Percentiles rank a stretch among this genome's conserved stretches.
These are phyloP conservation scores for Micronycteris hirsuta DNA, from an alignment of 2,113 vertebrate species.

Conservation along the genomic window DNA sequence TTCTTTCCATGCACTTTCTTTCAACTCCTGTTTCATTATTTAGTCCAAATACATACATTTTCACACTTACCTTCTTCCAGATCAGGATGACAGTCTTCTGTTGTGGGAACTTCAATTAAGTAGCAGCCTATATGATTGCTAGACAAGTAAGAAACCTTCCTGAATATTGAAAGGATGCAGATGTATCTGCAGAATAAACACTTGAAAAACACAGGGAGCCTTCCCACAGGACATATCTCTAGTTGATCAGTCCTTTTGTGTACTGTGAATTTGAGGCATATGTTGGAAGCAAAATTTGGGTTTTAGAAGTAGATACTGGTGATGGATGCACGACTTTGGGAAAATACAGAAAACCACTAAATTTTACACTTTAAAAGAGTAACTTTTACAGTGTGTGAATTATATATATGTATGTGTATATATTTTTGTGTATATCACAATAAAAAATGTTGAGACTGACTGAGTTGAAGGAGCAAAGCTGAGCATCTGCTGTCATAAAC, in stretches of 20 bases:
- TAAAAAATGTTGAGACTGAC: neutral
- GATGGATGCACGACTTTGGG: neutral
- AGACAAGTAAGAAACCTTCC: neutral
- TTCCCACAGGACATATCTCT: neutral
- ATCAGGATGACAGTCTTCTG: constrained; percentile 56
- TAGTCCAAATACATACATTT: constrained; percentile 66
- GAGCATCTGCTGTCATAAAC: neutral
- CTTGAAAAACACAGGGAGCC: neutral
- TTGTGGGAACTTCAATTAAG: constrained; percentile 55
- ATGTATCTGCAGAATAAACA: neutral
- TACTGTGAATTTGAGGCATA: neutral
- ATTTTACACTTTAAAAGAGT: neutral
- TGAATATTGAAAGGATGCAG: neutral
- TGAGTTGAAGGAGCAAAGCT: neutral
- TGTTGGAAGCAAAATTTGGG: neutral
- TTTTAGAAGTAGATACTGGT: neutral
- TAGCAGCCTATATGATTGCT: neutral
- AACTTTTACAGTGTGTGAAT: neutral
- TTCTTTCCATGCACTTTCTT: neutral
- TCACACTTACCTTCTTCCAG: neutral
- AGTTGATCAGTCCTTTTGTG: neutral
- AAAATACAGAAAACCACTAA: neutral
- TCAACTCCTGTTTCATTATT: constrained; percentile 74
- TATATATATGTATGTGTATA: neutral
- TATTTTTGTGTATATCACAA: neutral